phyloP scores from a whole-genome alignment of 2,888 invertebrate genomes.

The Drosophila nr. medialis region DNA sequence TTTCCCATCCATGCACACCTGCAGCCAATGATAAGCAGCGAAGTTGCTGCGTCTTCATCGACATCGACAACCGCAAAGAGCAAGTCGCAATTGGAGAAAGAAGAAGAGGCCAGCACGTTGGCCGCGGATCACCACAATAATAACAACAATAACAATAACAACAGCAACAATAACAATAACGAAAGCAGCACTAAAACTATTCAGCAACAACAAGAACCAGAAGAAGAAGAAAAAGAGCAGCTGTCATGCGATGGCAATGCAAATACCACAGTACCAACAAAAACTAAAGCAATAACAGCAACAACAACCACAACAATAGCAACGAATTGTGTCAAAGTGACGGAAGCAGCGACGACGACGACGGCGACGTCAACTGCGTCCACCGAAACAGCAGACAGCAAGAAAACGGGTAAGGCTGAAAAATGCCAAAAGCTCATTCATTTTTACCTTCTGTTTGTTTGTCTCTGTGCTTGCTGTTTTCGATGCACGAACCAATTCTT shows the following conservation, averaged over 20 bases:
- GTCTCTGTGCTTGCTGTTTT: slow-evolving; percentile 9
- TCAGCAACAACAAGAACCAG: slow-evolving; percentile 31
- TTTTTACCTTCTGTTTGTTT: slow-evolving; percentile 20
- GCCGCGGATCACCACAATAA: slow-evolving; percentile 44
- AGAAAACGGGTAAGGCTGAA: slow-evolving; percentile 56
- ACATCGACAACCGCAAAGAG: slow-evolving; percentile 37
- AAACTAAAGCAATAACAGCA: slow-evolving; percentile 26
- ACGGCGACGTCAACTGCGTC: slow-evolving; percentile 15
- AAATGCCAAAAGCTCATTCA: slow-evolving; percentile 56
- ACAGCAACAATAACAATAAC: slow-evolving; percentile 38
- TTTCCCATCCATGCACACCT: slow-evolving; percentile 37
- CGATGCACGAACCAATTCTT: slow-evolving; percentile 23
- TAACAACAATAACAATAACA: slow-evolving; percentile 41
- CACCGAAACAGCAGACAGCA: slow-evolving; percentile 49
- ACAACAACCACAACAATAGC: slow-evolving; percentile 25
- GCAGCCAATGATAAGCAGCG: slow-evolving; percentile 41
- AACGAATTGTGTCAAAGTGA: slow-evolving; percentile 56
- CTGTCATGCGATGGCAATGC: slow-evolving; percentile 58
- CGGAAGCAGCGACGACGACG: slow-evolving; percentile 32
- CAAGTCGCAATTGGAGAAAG: slow-evolving; percentile 44
- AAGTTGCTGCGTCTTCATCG: slow-evolving; percentile 52
- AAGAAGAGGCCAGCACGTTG: slow-evolving; percentile 27
- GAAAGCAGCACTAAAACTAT: slow-evolving; percentile 38
- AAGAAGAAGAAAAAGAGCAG: slow-evolving; percentile 41
- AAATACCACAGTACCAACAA: slow-evolving; percentile 51